A percentile compares a stretch with the other conserved stretches of the same genome.
phyloP scores from a whole-genome alignment of 30 jellyfish, hydroid and myxozoan genomes.

The Thelohanellus kitauei region DNA sequence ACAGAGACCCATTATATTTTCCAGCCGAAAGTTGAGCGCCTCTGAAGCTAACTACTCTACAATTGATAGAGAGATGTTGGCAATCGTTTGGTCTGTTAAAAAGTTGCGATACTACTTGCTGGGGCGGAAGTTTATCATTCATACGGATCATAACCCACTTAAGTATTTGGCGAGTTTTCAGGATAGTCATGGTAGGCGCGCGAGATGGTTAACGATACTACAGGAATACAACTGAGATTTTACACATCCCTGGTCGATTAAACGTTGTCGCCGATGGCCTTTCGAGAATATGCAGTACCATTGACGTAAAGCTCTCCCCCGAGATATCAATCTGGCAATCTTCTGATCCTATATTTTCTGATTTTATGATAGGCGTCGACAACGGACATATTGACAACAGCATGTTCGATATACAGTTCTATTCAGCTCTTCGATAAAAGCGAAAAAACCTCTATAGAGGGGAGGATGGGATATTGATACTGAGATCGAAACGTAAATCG shows the following conservation, averaged over 20 bases:
- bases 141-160: constrained; percentile 18
- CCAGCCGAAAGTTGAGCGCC: constrained; percentile 1
- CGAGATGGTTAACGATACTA: constrained; percentile 15
- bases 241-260: constrained; percentile 14
- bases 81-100: constrained; percentile 12
- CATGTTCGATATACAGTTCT: not conserved
- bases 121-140: constrained; percentile 14
- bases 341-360: no score
- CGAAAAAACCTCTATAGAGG: no score
- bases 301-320: constrained; percentile 1
- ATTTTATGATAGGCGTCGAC: no score
- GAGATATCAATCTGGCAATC: not conserved
- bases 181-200: constrained; percentile 6
- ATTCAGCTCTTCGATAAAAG: not conserved
- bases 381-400: no score
- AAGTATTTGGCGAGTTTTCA: constrained; percentile 10
- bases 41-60: constrained; percentile 3
- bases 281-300: constrained; percentile 4
- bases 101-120: constrained; percentile 6
- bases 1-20: constrained; percentile 11
- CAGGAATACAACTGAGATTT: constrained; percentile 14
- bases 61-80: no score
- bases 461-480: no score
- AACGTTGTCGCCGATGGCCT: constrained; percentile 20
- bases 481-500: no score